Evolutionary conservation across 2,113 vertebrate genomes (phyloP), one percentile per base, ranked within the genome.

Genomic region (Nycticebus coucang): DNA sequence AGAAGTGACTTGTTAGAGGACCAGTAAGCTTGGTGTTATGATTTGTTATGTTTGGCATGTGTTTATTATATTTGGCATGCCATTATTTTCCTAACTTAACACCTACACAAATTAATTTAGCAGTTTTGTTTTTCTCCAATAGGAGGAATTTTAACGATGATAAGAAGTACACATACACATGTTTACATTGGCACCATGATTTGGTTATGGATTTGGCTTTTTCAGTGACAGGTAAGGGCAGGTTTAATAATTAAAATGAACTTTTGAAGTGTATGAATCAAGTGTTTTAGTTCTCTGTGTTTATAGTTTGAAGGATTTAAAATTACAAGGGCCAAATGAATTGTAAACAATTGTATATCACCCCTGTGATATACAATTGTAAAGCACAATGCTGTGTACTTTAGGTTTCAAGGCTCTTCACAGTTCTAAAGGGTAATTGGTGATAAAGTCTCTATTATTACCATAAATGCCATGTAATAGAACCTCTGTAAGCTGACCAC

Each of bases 101-200:
- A 9, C 24, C 5, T 91, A 15, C 37, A 37, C 68, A 0, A 92
- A 78, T 55, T 89, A 0, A 92, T 75, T 53, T 91, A 41, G 64
- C 24, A 92, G 30, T 87, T 72, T 89, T 28, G 2, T 93, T 75
- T 90, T 80, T 95, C 69, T 94, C 87, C 55, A 21, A 15, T 19
- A 99, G 99, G 99, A 99, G 99, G 97, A 99, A 99, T 98, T 99
- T 99, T 95, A 95, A 97, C 95, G 98, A 99, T 55, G 99, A 97
- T 68, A 99, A 98, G 94, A 98, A 99, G 37, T 99, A 99, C 96
- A 99, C 99, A 0, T 99, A 98, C n/a, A 98, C 99, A 5, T 98
- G 99, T 0, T 93, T 99, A 57, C 99, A 99, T 96, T 99, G 99
- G 99, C 99, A 99, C 96, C 99, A 99, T 71, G 98, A 98, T 69